phyloP scores from a whole-genome alignment of 2,113 vertebrate species.

The Craseonycteris thonglongyai region DNA sequence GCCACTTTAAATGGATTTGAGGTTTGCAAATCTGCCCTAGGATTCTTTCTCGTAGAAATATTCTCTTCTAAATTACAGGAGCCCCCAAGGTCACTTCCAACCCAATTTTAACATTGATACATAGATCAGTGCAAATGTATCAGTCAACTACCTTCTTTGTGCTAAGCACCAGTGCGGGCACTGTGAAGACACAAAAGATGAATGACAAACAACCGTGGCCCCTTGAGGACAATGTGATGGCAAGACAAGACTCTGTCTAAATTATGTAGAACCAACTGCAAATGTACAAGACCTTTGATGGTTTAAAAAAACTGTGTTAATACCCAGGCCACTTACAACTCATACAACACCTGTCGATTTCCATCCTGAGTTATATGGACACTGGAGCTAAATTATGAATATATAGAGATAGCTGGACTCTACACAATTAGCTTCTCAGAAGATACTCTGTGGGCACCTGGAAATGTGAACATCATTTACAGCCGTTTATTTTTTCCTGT shows the following conservation, averaged over 20 bases:
- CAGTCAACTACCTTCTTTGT: background rate
- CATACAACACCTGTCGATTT: background rate
- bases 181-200: background rate
- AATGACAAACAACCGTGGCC: background rate
- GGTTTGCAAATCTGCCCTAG: background rate
- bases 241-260: background rate
- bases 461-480: background rate
- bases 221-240: background rate
- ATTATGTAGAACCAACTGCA: background rate
- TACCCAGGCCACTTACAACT: background rate
- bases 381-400: background rate
- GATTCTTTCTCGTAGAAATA: background rate
- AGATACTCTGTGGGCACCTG: background rate
- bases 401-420: background rate
- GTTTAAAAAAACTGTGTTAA: background rate
- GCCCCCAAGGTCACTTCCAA: background rate
- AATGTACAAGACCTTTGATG: background rate
- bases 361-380: background rate
- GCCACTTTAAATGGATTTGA: background rate
- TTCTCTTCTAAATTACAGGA: background rate
- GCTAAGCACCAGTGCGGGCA: background rate
- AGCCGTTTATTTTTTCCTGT: background rate
- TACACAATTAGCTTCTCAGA: background rate
- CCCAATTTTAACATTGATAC: background rate
- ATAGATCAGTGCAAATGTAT: background rate